Evolutionary conservation across 2,113 vertebrate genomes (phyloP), one percentile per base, ranked within the genome.

Genomic region (Pterocles gutturalis): DNA sequence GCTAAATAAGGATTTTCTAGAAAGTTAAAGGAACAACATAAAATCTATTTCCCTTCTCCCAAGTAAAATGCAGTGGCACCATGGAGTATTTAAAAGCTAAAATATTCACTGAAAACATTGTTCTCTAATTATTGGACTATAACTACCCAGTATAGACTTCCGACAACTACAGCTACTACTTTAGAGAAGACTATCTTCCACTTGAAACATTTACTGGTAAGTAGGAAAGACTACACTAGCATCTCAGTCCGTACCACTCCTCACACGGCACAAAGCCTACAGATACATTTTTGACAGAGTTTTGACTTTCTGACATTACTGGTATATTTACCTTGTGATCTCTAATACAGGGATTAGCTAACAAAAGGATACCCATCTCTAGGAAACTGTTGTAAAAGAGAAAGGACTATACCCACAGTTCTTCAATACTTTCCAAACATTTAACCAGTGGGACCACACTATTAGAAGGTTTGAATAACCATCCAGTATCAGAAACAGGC

Each of bases 161-260:
- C 28, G 54, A 72, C 21, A 60, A 64, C 26, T 26, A 14, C 51
- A 78, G 11, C 33, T 87, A 38, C 29, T 75, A 33, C 54, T 81
- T 66, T 22, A 45, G 18, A 80, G 45, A 79, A 66, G 13, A 65
- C 48, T 5, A 22, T 16, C 61, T 77, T 67, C 20, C 51, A 76
- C 33, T 48, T n/a, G 2, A 85, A 69, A 65, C 17, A 20, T 43
- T 79, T 45, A 33, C 54, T 25, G 17, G 38, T 28, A 70, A 33
- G 41, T 21, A 53, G 10, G 4, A 45, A 57, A 79, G n/a, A 66
- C 51, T 29, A 53, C 5, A 10, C 33, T 5, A 38, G 6, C 48
- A 84, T 36, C 41, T 78, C 61, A 2, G 6, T 8, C 0, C 0
- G 17, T 85, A 78, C 49, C 31, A 54, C 31, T 28, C 17, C 25